Evolutionary conservation across 1,140 invertebrate genomes (phyloP), one percentile per base, ranked within the genome.

Genomic region (Papilio xuthus): DNA sequence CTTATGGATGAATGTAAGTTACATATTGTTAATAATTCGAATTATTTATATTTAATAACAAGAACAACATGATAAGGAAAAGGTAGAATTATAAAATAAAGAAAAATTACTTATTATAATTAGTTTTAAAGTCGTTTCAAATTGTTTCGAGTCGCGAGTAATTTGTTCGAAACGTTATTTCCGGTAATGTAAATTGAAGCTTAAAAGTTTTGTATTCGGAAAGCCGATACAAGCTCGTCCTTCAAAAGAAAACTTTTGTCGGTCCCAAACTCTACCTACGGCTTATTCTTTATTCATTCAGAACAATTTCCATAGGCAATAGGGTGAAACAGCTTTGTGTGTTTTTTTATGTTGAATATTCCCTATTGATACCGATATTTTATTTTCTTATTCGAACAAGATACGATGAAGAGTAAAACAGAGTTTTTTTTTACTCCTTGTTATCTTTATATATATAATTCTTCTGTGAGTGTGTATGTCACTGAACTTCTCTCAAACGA

Each of bases 221-320:
- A 79, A 80, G 72, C 80, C 80, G 79, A 82, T 79, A 82, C 81
- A 82, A 73, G 80, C 63, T 42, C 26, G 75, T 82, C 77, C 50
- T 77, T 80, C 69, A 50, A 76, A 67, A 81, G 67, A 74, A 79
- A 82, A 79, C 81, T 83, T 84, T 83, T 75, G 53, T 70, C 53
- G 50, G 75, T 79, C 78, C 32, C 74, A 80, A 84, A 83, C 77
- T 82, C 44, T 82, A 60, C 72, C 72, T 75, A 73, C 78, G 72
- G 77, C 79, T 83, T 80, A 85, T 88, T 86, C 82, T 87, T 89
- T 87, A 90, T 89, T 88, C 86, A 88, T 88, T 89, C 83, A 80
- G 71, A 79, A 41, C 82, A 83, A 89, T 89, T 88, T 88, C 83
- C 87, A 88, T 88, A 86, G 83, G 83, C 86, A 85, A 87, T 84